Conservation (phyloP, 2,888 invertebrate genomes). For the Agriopis leucophaearia region DNA sequence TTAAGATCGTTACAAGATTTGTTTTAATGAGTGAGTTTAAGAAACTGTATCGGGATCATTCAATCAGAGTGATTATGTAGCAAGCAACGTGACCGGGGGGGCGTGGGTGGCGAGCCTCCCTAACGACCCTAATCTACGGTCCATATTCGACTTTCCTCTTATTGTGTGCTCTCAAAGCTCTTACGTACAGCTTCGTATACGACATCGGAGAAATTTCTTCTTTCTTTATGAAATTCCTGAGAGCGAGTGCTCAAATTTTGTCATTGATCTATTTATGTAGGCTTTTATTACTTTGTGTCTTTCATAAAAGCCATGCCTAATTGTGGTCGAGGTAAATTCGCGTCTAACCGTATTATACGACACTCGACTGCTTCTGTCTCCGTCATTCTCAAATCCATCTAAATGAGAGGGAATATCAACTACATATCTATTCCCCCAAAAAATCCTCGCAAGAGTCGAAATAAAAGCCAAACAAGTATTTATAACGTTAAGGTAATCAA, state of each 20-base stretch:
- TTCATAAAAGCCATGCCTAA: slow-evolving; percentile 8
- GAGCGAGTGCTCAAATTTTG: slow-evolving; percentile 28
- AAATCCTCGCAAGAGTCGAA: neutral
- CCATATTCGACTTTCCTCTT: slow-evolving; percentile 45
- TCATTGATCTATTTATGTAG: slow-evolving; percentile 32
- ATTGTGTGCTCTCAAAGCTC: slow-evolving; percentile 37
- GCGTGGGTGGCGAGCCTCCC: slow-evolving; percentile 36
- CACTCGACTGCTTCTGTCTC: neutral
- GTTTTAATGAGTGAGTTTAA: slow-evolving; percentile 32
- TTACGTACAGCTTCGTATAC: slow-evolving; percentile 36
- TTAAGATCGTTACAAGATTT: slow-evolving; percentile 30
- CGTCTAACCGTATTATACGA: slow-evolving; percentile 1
- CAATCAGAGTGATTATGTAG: slow-evolving; percentile 51
- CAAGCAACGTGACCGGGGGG: slow-evolving; percentile 27
- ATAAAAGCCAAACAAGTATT: slow-evolving; percentile 21
- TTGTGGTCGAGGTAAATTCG: neutral
- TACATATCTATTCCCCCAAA: neutral
- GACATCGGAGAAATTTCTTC: slow-evolving; percentile 22
- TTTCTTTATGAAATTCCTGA: slow-evolving; percentile 35
- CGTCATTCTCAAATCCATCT: neutral
- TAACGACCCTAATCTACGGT: slow-evolving; percentile 45
- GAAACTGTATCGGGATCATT: slow-evolving; percentile 42
- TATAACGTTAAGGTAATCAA: slow-evolving; percentile 29
- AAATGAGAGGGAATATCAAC: neutral
- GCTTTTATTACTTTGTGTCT: slow-evolving; percentile 18